These are phyloP conservation scores for Myopa testacea DNA, from an alignment of 2,888 invertebrate species.

Conservation along the genomic window DNA sequence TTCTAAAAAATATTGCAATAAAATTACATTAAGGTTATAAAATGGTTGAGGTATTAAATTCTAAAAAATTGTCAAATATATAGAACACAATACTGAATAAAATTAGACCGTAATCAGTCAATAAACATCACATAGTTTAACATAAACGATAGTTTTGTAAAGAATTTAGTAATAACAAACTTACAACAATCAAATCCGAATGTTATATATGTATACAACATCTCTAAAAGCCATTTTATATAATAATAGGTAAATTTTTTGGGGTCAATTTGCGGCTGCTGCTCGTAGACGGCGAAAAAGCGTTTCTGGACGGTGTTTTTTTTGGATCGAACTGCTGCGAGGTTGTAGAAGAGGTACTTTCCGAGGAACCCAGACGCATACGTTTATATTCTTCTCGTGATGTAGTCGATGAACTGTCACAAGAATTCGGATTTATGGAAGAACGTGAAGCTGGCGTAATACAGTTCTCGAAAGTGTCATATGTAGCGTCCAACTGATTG, in stretches of 20 bases:
- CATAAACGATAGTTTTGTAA: too few relatives aligned
- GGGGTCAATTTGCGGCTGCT: constrained; percentile 56
- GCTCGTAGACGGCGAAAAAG: neutral
- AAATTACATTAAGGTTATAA: too few relatives aligned
- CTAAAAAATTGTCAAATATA: too few relatives aligned
- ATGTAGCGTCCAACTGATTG: constrained; percentile 46
- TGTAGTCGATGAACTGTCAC: neutral
- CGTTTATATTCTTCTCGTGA: constrained; percentile 21
- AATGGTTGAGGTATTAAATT: too few relatives aligned
- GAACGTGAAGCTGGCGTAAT: constrained; percentile 54
- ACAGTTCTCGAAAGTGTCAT: constrained; percentile 53
- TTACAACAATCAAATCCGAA: too few relatives aligned
- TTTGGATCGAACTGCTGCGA: neutral
- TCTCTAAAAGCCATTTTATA: constrained; percentile 46
- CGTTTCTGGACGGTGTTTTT: neutral
- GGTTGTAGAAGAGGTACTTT: constrained; percentile 36
- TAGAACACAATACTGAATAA: too few relatives aligned
- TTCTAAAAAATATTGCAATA: too few relatives aligned
- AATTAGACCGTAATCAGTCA: too few relatives aligned
- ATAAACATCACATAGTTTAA: too few relatives aligned
- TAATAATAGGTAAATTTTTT: constrained; percentile 60
- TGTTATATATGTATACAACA: too few relatives aligned
- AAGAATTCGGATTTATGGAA: constrained; percentile 46
- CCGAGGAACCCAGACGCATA: constrained; percentile 32
- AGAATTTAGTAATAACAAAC: too few relatives aligned